Percentiles rank a stretch among this genome's conserved stretches.
These are phyloP conservation scores for Oikopleura albicans DNA, from an alignment of 23 tunicate genomes.

Conservation along the genomic window DNA sequence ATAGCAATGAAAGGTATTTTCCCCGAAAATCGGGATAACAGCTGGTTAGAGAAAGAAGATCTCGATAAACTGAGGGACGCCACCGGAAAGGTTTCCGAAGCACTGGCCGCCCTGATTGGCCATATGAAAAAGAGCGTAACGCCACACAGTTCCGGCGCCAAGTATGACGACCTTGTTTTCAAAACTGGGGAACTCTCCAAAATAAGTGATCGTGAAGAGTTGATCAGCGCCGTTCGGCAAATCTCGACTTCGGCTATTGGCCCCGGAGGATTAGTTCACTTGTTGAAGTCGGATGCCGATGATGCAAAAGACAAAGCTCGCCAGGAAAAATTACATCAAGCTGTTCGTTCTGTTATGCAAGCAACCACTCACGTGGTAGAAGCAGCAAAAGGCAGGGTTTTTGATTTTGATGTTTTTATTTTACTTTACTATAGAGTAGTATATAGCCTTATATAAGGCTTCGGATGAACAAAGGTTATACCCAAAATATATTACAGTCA, in stretches of 20 bases:
- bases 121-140: conserved; percentile 45
- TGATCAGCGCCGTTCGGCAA: background rate
- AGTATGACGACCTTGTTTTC: background rate
- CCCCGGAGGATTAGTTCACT: conserved; percentile 41
- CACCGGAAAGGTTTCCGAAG: conserved; percentile 50
- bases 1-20: background rate
- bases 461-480: too few species aligned
- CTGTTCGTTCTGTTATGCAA: conserved; percentile 69
- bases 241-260: background rate
- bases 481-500: too few species aligned
- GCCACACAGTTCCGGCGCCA: background rate
- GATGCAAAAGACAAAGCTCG: conserved; percentile 41
- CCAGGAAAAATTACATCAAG: conserved; percentile 46
- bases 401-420: background rate
- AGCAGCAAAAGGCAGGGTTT: conserved; percentile 59
- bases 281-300: conserved; percentile 70
- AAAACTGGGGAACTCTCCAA: background rate
- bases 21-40: background rate
- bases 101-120: conserved; percentile 47
- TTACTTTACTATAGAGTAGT: too few species aligned
- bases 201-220: background rate
- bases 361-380: conserved; percentile 93
- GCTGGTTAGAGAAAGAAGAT: background rate
- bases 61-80: conserved; percentile 35
- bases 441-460: too few species aligned